These are phyloP conservation scores for Colistium nudipinnis DNA, from an alignment of 2,113 vertebrate species.

Conservation along the genomic window DNA sequence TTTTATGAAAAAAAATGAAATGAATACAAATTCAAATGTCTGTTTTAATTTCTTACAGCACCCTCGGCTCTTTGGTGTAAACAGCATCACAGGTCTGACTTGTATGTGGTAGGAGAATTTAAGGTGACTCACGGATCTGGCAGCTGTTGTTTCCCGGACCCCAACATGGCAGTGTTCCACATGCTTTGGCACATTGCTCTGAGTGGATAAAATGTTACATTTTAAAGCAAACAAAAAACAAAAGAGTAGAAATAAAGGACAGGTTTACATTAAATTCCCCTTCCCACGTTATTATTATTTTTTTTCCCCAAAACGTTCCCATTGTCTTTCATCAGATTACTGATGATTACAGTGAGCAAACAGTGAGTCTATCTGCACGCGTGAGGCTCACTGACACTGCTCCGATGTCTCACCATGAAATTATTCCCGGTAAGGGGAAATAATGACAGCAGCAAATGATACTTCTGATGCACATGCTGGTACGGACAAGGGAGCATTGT, in stretches of 20 bases:
- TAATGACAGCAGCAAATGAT: background rate
- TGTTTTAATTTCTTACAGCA: too few species aligned
- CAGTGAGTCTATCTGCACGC: too few species aligned
- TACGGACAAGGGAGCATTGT: background rate
- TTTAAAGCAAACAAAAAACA: background rate
- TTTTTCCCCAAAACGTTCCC: too few species aligned
- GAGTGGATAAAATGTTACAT: slow-evolving; percentile 19
- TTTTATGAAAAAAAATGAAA: too few species aligned
- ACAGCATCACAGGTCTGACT: too few species aligned
- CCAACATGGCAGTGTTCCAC: slow-evolving; percentile 83
- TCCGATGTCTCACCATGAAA: background rate
- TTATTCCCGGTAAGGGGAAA: background rate
- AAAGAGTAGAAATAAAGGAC: background rate
- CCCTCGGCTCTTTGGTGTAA: too few species aligned
- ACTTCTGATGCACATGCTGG: background rate
- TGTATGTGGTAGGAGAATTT: too few species aligned
- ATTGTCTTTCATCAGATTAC: too few species aligned
- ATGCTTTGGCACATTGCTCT: slow-evolving; percentile 76
- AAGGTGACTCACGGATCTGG: slow-evolving; percentile 84
- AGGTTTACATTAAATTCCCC: background rate
- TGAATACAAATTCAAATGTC: too few species aligned
- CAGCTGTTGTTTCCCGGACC: slow-evolving; percentile 82
- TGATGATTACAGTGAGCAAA: too few species aligned
- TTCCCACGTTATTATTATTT: background rate
- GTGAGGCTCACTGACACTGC: background rate